Conservation (phyloP, 2,797 vertebrate genomes). For the Emydoidea blandingii region DNA sequence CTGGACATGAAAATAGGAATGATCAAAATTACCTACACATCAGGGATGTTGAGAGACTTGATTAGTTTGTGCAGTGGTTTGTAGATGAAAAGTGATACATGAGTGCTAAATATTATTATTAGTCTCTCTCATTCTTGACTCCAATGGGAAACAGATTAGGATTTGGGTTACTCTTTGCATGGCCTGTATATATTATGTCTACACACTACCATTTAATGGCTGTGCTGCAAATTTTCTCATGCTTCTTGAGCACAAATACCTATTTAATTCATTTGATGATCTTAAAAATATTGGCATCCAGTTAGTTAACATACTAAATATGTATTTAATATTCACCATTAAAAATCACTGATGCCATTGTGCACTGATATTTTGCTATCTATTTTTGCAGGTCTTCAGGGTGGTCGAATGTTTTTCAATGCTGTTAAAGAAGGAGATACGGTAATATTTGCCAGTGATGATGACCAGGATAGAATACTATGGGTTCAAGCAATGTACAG, state of each 20-base stretch:
- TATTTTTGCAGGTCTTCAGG: conserved; percentile 89
- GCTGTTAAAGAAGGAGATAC: conserved; percentile 96
- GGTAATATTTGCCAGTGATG: conserved; percentile 93
- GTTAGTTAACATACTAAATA: neutral
- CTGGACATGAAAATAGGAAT: neutral
- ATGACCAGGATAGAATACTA: conserved; percentile 92
- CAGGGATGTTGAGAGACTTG: neutral
- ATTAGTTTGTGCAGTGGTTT: neutral
- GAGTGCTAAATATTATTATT: neutral
- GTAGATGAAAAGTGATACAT: neutral
- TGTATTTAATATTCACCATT: neutral
- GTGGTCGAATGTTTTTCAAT: conserved; percentile 93
- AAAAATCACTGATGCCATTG: neutral
- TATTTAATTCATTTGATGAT: neutral
- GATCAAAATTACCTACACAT: neutral
- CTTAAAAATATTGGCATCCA: neutral
- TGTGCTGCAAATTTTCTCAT: neutral
- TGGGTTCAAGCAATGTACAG: conserved; percentile 99
- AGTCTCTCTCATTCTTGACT: neutral
- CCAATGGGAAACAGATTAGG: neutral
- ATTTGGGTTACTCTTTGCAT: neutral
- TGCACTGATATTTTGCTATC: conserved; percentile 1
- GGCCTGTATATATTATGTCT: neutral
- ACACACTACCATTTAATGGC: neutral
- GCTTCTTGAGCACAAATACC: neutral